Conservation (phyloP, 2,888 invertebrate species). For the Chrysolina americana region DNA sequence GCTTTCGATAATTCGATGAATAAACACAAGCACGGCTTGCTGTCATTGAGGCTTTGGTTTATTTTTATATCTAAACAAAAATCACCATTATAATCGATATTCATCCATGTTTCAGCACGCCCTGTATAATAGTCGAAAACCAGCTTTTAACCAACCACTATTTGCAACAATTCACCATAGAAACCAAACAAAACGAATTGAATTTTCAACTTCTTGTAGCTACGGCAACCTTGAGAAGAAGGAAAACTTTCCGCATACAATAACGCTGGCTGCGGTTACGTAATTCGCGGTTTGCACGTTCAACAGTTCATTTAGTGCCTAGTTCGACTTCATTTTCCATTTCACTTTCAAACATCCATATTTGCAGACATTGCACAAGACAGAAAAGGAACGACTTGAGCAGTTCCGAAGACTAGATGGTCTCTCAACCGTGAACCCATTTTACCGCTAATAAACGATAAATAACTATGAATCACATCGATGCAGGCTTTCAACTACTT, state of each 20-base stretch:
- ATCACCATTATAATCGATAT: too few relatives aligned
- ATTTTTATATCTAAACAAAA: too few relatives aligned
- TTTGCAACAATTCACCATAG: neutral
- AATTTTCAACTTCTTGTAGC: slow-evolving; percentile 45
- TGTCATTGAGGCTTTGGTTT: too few relatives aligned
- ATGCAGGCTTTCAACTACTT: slow-evolving; percentile 22
- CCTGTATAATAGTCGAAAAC: too few relatives aligned
- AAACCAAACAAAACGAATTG: slow-evolving; percentile 21
- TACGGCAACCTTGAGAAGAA: slow-evolving; percentile 56
- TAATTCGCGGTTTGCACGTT: slow-evolving; percentile 53
- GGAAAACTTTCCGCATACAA: slow-evolving; percentile 58
- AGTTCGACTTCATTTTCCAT: slow-evolving; percentile 53
- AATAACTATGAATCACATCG: slow-evolving; percentile 17
- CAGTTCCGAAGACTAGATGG: slow-evolving; percentile 54
- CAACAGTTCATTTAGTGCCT: slow-evolving; percentile 54
- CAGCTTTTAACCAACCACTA: neutral
- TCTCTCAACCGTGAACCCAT: slow-evolving; percentile 56
- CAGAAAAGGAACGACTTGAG: slow-evolving; percentile 48
- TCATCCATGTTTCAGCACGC: too few relatives aligned
- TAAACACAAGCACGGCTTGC: too few relatives aligned
- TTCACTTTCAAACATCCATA: slow-evolving; percentile 50
- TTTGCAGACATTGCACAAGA: slow-evolving; percentile 50
- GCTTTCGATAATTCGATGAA: too few relatives aligned
- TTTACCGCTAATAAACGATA: slow-evolving; percentile 42
- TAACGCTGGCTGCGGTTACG: slow-evolving; percentile 51